Evolutionary conservation across 2,888 invertebrate species (phyloP).

Genomic region (Hypena proboscidalis): DNA sequence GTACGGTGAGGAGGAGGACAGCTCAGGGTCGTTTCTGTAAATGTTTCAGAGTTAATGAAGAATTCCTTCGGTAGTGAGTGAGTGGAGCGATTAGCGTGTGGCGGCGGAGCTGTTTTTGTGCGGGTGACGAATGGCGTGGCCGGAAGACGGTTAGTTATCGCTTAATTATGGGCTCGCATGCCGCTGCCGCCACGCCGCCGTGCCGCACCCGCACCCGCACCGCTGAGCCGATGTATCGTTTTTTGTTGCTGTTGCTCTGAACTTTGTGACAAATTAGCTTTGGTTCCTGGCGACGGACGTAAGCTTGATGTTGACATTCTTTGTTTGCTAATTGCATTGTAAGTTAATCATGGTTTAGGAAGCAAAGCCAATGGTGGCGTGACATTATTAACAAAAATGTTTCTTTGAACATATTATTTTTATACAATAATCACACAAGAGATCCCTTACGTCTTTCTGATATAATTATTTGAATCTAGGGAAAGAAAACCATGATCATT

Average conservation of each 20-base stretch:
- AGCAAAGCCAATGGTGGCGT: too few relatives aligned
- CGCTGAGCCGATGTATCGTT: constrained; percentile 29
- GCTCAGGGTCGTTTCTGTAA: constrained; percentile 8
- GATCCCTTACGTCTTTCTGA: too few relatives aligned
- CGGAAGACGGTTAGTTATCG: constrained; percentile 34
- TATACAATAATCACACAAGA: too few relatives aligned
- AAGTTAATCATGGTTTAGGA: too few relatives aligned
- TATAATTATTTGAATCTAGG: too few relatives aligned
- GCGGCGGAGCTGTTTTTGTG: constrained; percentile 32
- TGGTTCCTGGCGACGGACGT: not conserved
- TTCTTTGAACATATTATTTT: too few relatives aligned
- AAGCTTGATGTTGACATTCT: not conserved
- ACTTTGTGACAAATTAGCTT: constrained; percentile 3
- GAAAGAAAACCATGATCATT: too few relatives aligned
- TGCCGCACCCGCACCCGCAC: too few relatives aligned
- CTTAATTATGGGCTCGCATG: constrained; percentile 41
- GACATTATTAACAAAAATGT: too few relatives aligned
- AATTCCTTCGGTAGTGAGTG: constrained; percentile 29
- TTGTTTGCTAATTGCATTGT: too few relatives aligned
- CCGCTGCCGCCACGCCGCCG: too few relatives aligned
- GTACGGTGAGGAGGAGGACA: constrained; percentile 28
- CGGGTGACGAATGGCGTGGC: constrained; percentile 40
- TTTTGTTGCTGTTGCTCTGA: constrained; percentile 11
- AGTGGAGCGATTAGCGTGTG: constrained; percentile 33
- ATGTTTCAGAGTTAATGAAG: constrained; percentile 43